Base-by-base conservation (phyloP, 2,797 vertebrate species). In the Clamator glandarius region DNA sequence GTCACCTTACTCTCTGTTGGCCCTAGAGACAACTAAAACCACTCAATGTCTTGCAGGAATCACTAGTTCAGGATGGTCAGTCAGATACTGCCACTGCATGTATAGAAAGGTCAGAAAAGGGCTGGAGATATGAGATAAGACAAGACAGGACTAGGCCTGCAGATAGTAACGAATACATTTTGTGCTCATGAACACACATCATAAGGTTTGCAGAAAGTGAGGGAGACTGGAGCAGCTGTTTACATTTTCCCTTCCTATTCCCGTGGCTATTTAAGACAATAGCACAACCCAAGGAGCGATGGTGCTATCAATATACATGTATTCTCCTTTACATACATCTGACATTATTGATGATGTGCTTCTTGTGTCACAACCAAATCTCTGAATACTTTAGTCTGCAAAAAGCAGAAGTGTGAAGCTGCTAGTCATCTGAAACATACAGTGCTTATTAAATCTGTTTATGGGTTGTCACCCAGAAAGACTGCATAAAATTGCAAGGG, bases 281-380 rank as follows among this genome's bases (percentile, higher is more conserved):
- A 84, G 9, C 33, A 61, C 26, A 31, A 26, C 5, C 15, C 50
- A 28, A 90, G 51, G 82, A 41, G 12, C 1, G 0, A 24, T 16
- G 12, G 48, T 63, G 59, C 6, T 41, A 41, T 24, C 6, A 2
- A 28, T 35, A 48, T 17, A 33, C 0, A 1, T 28, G 17, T n/a
- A 25, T 63, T 80, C 41, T 62, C 31, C 61, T 84, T 74, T 70
- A 81, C 13, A 79, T 25, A 12, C 5, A 6, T 51, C 79, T 96
- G 69, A 39, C 62, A 31, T 55, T 62, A 55, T 24, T 67, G 44
- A 44, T 88, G 77, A 84, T 8, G 9, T 14, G 31, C 41, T 73
- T 58, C 84, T 76, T 89, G 52, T 86, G 70, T 57, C 74, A 80
- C 31, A 57, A 79, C 16, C 88, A 87, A 84, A 92, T 54, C 29